These are phyloP conservation scores for Potamarius usumacintae DNA, from an alignment of 2,113 vertebrate species.

Conservation along the genomic window DNA sequence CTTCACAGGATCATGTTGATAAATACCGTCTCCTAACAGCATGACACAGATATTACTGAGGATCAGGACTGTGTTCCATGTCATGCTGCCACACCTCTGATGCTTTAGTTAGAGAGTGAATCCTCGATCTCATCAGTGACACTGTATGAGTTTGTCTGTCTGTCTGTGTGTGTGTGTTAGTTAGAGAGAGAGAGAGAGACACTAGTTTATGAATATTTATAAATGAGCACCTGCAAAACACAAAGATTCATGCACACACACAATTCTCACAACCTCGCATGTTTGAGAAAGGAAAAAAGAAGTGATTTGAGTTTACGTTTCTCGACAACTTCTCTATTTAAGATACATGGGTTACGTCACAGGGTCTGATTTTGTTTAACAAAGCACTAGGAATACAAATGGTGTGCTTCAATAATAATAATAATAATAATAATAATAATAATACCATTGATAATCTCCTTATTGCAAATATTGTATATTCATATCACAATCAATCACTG, in stretches of 20 bases:
- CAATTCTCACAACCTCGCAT: neutral
- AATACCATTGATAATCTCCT: neutral
- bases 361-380: neutral
- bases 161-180: slow-evolving; percentile 4
- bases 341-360: neutral
- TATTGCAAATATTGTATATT: neutral
- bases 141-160: neutral
- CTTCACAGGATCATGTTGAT: neutral
- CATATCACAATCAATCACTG: neutral
- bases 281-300: slow-evolving; percentile 20
- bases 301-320: slow-evolving; percentile 13
- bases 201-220: slow-evolving; percentile 10
- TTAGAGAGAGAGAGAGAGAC: neutral
- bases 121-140: neutral
- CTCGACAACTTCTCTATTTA: slow-evolving; percentile 17
- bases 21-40: neutral
- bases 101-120: slow-evolving; percentile 4
- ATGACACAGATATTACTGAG: neutral
- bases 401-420: neutral
- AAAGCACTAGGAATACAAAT: no score
- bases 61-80: neutral
- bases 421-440: neutral
- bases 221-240: slow-evolving; percentile 11
- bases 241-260: neutral
- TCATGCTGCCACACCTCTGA: neutral